Base-by-base conservation (phyloP, 2,888 invertebrate genomes). In the Criorhina ranunculi region DNA sequence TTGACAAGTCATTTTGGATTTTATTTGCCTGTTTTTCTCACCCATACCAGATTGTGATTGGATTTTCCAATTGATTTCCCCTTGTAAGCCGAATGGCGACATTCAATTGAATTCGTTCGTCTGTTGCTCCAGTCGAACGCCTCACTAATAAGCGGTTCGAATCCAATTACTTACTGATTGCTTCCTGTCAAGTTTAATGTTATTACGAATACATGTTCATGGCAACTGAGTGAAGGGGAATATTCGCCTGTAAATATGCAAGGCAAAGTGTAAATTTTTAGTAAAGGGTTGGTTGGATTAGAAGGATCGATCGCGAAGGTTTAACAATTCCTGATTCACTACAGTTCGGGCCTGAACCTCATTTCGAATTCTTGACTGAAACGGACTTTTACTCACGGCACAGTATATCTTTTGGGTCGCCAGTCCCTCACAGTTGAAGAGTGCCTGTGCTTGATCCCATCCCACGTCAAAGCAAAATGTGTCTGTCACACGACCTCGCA, bases 141-240 rank as follows among this genome's bases (percentile, higher is more conserved):
- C 37, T 19, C 42, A 42, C 29, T 69, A 69, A 81, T 76, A 57
- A 62, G 81, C 35, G 62, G 76, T 76, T 59, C 17, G 11, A 76
- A 81, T 70, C 69, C 81, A 76, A 81, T 81, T 81, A 81, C 42
- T 57, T 76, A 33, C 62, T 69, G 69, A 81, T 81, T 81, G 69
- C 62, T 64, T 51, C 55, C 76, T 76, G 76, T 76, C 69, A 35
- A 42, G 76, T 42, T 64, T 80, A 70, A 70, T 70, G 49, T 12
- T 49, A 15, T 59, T 70, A 49, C 29, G 37, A 24, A 46, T n/a
- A n/a, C 24, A 35, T 15, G 33, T 31, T 55, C 53, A 40, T 9
- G 9, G 31, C n/a, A 5, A 11, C 31, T 17, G 44, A 31, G n/a
- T 31, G 44, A 31, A 31, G 15, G 17, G 15, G 37, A 35, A 15